Evolutionary conservation across 2,888 invertebrate genomes (phyloP), one percentile per base, ranked within the genome.

Genomic region (Coenonympha glycerion): DNA sequence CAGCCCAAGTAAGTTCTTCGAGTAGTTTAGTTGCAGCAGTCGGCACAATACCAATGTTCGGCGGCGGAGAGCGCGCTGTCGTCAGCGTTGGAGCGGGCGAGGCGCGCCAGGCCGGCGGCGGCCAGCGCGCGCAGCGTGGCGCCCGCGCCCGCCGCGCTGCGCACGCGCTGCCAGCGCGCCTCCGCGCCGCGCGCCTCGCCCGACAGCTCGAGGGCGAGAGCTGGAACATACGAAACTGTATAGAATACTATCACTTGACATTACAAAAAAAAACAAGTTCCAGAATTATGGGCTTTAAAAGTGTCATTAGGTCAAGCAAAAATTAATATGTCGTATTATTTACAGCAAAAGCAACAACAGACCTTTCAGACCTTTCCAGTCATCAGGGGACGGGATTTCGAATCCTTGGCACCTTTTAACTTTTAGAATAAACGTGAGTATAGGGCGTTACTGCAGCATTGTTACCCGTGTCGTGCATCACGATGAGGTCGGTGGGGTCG

Each of bases 31-130:
- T n/a, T n/a, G n/a, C n/a, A n/a, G n/a, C n/a, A n/a, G n/a, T n/a
- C n/a, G n/a, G n/a, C n/a, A n/a, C n/a, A n/a, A 15, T 62, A 83
- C 85, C 85, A 86, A 61, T 87, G 84, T 3, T 84, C 82, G 0
- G 85, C 82, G 16, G 78, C 74, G 33, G 72, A 60, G 3, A 66
- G 60, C 52, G 76, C 76, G 2, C 48, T 57, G 3, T 47, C 50
- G 11, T 42, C 40, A 9, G 16, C 13, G 2, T 30, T 40, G 11
- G 53, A 41, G 37, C 66, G 65, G 1, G 62, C 71, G 46, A 59
- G 50, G 13, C 82, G 68, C 30, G 86, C 86, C 5, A 85, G 80
- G 0, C 76, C 77, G 37, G 83, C 82, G 44, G 82, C 81, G 33
- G 83, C 75, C 11, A 83, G 69, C 59, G 79, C 64, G 30, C 84